phyloP scores from a whole-genome alignment of 2,113 vertebrate genomes.

The Oryzias woworae region DNA sequence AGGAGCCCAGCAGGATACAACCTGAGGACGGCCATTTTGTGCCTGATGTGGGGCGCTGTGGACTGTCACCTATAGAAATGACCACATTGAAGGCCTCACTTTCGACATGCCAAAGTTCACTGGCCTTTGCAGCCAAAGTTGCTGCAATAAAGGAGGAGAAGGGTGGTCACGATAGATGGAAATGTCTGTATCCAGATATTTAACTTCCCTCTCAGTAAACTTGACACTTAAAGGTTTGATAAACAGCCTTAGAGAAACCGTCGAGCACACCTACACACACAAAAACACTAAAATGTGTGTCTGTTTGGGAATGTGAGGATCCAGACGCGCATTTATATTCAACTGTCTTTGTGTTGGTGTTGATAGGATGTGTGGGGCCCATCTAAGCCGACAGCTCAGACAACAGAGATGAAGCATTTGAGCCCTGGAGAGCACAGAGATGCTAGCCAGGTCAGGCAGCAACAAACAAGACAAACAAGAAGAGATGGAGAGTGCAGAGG shows the following conservation, averaged over 20 bases:
- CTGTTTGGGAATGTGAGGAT: slow-evolving; percentile 14
- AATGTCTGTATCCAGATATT: slow-evolving; percentile 19
- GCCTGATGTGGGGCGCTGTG: slow-evolving; percentile 47
- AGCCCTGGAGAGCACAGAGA: slow-evolving; percentile 56
- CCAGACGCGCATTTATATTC: slow-evolving; percentile 24
- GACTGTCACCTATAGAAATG: slow-evolving; percentile 50
- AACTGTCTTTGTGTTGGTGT: slow-evolving; percentile 26
- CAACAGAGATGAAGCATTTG: slow-evolving; percentile 63
- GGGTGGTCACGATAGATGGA: slow-evolving; percentile 18
- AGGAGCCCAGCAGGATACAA: slow-evolving; percentile 63
- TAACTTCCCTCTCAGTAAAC: slow-evolving; percentile 3
- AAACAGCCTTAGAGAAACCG: slow-evolving; percentile 16
- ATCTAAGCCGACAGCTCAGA: slow-evolving; percentile 63
- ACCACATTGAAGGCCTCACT: slow-evolving; percentile 51
- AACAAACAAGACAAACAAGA: slow-evolving; percentile 72
- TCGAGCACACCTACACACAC: slow-evolving; percentile 4
- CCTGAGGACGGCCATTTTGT: slow-evolving; percentile 74
- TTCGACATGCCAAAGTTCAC: slow-evolving; percentile 14
- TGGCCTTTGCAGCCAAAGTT: slow-evolving; percentile 9
- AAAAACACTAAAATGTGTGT: slow-evolving; percentile 14
- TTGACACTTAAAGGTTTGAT: slow-evolving; percentile 20
- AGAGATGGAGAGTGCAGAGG: slow-evolving; percentile 43
- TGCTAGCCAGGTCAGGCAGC: slow-evolving; percentile 54
- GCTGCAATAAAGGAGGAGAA: slow-evolving; percentile 1
- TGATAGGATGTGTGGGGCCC: slow-evolving; percentile 34